These are phyloP conservation scores for Geococcyx californianus DNA, from an alignment of 2,113 vertebrate genomes.

Conservation along the genomic window DNA sequence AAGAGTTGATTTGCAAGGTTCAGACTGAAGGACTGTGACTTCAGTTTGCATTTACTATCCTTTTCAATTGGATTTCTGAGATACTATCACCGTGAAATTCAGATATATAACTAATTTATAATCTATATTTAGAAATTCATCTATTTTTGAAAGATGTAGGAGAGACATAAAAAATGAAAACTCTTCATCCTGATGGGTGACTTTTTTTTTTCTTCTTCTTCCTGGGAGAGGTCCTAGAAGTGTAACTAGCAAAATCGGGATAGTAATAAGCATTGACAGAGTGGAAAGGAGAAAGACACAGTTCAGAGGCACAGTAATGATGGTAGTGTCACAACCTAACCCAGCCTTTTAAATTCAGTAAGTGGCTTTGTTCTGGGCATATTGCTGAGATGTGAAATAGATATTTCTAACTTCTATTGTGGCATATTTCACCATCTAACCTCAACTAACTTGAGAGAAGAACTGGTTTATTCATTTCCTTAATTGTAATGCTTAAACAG, in stretches of 20 bases:
- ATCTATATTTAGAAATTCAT: background rate
- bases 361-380: background rate
- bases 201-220: background rate
- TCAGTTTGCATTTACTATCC: background rate
- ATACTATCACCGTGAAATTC: background rate
- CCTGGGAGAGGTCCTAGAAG: background rate
- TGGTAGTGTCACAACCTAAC: background rate
- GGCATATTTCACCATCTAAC: background rate
- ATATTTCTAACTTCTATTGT: background rate
- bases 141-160: background rate
- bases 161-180: background rate
- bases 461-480: slow-evolving; percentile 1
- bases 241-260: background rate
- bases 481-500: slow-evolving; percentile 57
- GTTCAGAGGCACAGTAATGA: background rate
- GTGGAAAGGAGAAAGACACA: background rate
- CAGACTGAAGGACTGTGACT: background rate
- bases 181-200: background rate
- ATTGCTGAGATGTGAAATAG: background rate
- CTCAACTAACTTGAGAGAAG: background rate
- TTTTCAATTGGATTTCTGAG: background rate
- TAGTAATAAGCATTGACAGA: background rate
- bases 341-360: background rate
- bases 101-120: background rate
- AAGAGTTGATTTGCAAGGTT: background rate